phyloP scores from a whole-genome alignment of 2,797 vertebrate genomes.

The Eulemur mongoz region DNA sequence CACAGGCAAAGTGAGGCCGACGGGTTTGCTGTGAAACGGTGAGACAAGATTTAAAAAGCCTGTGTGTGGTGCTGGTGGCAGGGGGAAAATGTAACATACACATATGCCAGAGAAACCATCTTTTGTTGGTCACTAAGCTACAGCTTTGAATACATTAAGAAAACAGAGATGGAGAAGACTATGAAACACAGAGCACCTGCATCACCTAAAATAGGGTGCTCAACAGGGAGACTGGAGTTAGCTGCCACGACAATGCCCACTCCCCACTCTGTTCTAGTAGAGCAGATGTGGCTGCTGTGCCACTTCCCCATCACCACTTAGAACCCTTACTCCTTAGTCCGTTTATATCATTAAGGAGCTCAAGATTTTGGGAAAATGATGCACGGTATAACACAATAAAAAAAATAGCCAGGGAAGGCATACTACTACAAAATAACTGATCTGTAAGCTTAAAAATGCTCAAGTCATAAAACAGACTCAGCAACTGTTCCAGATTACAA shows the following conservation, averaged over 20 bases:
- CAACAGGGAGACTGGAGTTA: not conserved
- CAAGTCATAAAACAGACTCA: not conserved
- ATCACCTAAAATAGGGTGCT: not conserved
- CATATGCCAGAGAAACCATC: not conserved
- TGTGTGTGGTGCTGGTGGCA: not conserved
- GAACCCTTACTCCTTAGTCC: not conserved
- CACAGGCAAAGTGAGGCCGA: not conserved
- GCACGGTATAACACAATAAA: not conserved
- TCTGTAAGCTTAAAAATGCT: not conserved
- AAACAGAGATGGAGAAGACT: not conserved
- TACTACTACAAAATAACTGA: not conserved
- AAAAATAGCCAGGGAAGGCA: not conserved
- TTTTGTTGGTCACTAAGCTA: constrained; percentile 29
- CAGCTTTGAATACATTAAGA: not conserved
- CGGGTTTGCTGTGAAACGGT: not conserved
- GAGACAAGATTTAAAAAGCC: not conserved
- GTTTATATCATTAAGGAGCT: not conserved
- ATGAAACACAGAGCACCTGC: not conserved
- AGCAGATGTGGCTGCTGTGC: not conserved
- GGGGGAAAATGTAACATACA: not conserved
- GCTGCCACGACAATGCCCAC: not conserved
- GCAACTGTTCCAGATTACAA: not conserved
- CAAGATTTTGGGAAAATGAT: not conserved
- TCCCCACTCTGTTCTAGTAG: not conserved
- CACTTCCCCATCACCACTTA: not conserved